Evolutionary conservation across 92 coral and sea anemone genomes (phyloP), one percentile per base, ranked within the genome.

Genomic region (Heteractis magnifica): DNA sequence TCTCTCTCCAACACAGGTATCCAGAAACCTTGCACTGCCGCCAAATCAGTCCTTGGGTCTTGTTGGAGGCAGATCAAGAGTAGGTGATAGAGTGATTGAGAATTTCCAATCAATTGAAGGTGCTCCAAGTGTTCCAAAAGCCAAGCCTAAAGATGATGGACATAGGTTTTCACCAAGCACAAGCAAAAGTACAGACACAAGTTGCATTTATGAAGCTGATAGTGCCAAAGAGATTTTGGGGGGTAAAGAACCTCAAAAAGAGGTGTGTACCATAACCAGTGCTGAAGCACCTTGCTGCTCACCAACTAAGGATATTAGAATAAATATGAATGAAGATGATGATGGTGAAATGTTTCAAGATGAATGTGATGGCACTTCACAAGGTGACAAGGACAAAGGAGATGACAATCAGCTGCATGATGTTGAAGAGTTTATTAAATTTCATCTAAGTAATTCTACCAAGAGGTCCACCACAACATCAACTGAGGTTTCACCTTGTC

Each of bases 1-100:
- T 16, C 81, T 83, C n/a, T 83, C 86, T 55, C 86, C 86, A 20
- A 34, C 72, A 41, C 86, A 83, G 56, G 86, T 83, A 13, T 72
- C 80, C 34, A 34, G 76, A 14, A 83, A 76, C 56, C 21, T 55
- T 5, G 72, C 86, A 5, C 19, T 83, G 10, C 55, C 52, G 0
- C 79, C 56, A 13, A 44, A 74, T 21, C 78, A 75, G 16, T 56
- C 72, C 56, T 72, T 60, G 4, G 81, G 81, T 15, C 78, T 83
- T 58, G 55, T 83, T 44, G 86, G 86, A 12, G 86, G 86, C n/a
- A n/a, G 74, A 34, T 58, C 86, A n/a, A 75, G 86, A 23, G 44
- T 50, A 3, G 83, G 83, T 14, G 75, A 65, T 65, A 59, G 83
- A 16, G 83, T 80, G 16, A 80, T 80, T 23, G 83, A 80, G 53